Base-by-base conservation (phyloP, 92 coral and sea anemone genomes). In the Metridium senile region DNA sequence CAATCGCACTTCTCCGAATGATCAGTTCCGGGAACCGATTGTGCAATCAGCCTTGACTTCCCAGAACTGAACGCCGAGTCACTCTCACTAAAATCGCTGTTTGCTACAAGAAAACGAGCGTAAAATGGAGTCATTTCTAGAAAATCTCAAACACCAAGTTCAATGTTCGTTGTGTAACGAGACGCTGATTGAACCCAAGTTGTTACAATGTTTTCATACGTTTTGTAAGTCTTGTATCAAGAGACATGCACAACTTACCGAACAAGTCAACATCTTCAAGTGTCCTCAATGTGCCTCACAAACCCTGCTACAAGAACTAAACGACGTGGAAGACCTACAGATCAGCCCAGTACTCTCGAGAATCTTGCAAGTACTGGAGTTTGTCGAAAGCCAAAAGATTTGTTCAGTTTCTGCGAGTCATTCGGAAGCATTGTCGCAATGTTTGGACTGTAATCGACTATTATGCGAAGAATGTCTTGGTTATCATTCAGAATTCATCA, bases 131-230 rank as follows among this genome's bases (percentile, higher is more conserved):
- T 49, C 76, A 0, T 53, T 53, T 17, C 47, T 72, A 1, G 28
- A 9, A 0, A 31, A 53, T 72, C 66, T 72, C 1, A 72, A 58
- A 25, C 46, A 53, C 8, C 20, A 54, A 19, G 77, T 72, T 8
- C 77, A 72, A 17, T 72, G 77, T 26, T 72, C 66, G 21, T 33
- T 72, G 52, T 72, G 77, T 33, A 72, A 72, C n/a, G 77, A 72
- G 26, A 72, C 77, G 9, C 46, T 72, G 29, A 43, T 26, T 69
- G 74, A 69, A 43, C 74, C 74, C 22, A 69, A 43, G 74, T 13
- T 69, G 21, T n/a, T 56, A 9, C 26, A 52, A 32, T 72, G 77
- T 17, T 72, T 72, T 53, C 77, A 72, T 26, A 72, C 65, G 19
- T 57, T 72, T 33, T 72, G 77, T 56, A 72, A 54, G 77, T 18